Evolutionary conservation across 2,113 vertebrate species (phyloP), one percentile per base, ranked within the genome.

Genomic region (Myotis davidii): DNA sequence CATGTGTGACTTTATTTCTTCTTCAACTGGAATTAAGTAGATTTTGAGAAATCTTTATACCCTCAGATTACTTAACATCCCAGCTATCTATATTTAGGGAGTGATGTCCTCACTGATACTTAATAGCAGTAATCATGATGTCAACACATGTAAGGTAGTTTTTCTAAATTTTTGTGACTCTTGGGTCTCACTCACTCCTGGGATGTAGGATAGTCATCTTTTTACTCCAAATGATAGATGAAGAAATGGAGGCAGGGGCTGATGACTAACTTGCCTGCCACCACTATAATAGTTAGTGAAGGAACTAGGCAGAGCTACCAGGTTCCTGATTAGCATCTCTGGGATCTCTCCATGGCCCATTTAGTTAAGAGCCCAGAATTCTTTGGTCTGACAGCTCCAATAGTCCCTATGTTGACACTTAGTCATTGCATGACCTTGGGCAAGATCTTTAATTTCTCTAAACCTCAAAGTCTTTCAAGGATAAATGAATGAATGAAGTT

Each of bases 401-500:
- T 81, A 86, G 37, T 79, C 27, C 70, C 91, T 88, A 59, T 86
- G 89, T 85, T 90, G 59, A 48, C 65, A 87, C 79, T 93, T 90
- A 67, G 34, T 96, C 87, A 94, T 76, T 48, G 17, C 18, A 67
- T 81, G 84, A 93, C 95, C 94, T 94, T 91, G 70, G 84, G 76
- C 87, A 94, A 93, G 93, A 83, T 89, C 87, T 72, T 87, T 87
- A 85, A 81, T 95, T 93, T 92, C 76, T 85, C 21, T 86, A 73
- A 90, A 48, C 61, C 16, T 91, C 89, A 70, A 84, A 77, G 25
- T 79, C 76, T 91, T 93, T 20, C 56, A 45, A 81, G 37, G 18
- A 39, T 89, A 88, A 85, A 95, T 89, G 52, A 96, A 96, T 91
- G 84, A 94, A 93, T 94, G 92, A 93, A 86, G 76, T 72, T 84